These are phyloP conservation scores for Silurus lanzhouensis DNA, from an alignment of 2,797 vertebrate genomes.

Conservation along the genomic window DNA sequence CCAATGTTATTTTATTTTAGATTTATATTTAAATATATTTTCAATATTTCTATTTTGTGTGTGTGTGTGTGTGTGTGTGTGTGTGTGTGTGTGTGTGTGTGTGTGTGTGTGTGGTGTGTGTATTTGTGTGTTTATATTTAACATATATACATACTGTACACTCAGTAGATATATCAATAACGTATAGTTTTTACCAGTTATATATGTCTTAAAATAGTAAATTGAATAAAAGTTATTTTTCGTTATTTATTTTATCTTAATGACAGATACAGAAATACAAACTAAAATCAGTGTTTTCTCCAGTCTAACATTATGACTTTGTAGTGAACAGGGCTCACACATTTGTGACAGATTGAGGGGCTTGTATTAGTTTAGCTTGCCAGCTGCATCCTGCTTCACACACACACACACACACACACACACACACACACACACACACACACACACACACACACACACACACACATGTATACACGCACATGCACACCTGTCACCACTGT, in stretches of 20 bases:
- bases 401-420: background rate
- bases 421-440: conserved; percentile 1
- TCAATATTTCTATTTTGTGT: too few species aligned
- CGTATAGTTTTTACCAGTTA: background rate
- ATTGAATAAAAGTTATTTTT: background rate
- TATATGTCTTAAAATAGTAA: background rate
- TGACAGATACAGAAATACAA: background rate
- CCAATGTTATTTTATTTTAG: background rate
- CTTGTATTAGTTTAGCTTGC: conserved; percentile 14
- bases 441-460: background rate
- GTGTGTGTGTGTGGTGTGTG: too few species aligned
- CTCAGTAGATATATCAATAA: background rate
- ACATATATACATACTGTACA: too few species aligned
- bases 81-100: too few species aligned
- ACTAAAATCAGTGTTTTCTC: background rate
- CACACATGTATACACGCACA: conserved; percentile 29
- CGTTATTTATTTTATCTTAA: background rate
- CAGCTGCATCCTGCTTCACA: conserved; percentile 26
- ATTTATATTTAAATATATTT: too few species aligned
- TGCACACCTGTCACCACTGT: conserved; percentile 6
- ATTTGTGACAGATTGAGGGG: background rate
- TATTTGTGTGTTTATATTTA: too few species aligned
- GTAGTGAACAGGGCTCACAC: background rate
- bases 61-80: too few species aligned
- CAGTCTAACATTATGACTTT: background rate